phyloP scores from a whole-genome alignment of 2,797 vertebrate species.

The Scyliorhinus canicula region DNA sequence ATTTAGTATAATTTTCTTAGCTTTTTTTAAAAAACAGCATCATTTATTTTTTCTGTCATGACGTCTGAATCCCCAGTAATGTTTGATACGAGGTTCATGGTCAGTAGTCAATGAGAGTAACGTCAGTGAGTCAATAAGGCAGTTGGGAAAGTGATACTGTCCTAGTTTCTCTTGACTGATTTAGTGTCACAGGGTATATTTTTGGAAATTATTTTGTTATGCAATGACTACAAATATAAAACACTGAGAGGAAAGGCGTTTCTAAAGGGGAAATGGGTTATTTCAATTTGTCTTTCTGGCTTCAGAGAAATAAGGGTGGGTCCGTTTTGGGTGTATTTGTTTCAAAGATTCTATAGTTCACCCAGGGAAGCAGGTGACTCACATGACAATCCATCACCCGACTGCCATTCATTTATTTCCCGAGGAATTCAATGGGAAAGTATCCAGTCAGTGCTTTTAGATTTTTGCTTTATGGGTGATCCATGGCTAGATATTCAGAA shows the following conservation, averaged over 20 bases:
- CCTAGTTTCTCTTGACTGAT: neutral
- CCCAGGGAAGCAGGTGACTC: neutral
- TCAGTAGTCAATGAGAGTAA: neutral
- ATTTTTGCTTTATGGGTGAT: neutral
- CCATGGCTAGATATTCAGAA: neutral
- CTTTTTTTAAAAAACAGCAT: neutral
- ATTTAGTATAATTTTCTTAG: neutral
- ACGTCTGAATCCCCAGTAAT: neutral
- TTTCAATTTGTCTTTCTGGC: neutral
- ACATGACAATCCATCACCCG: neutral
- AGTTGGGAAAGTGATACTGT: slow-evolving; percentile 8
- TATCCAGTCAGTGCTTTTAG: neutral
- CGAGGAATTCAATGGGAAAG: neutral
- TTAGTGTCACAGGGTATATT: neutral
- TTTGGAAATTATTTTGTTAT: neutral
- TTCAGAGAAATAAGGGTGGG: neutral
- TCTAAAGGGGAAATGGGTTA: neutral
- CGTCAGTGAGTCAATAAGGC: neutral
- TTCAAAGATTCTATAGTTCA: neutral
- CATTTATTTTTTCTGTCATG: neutral
- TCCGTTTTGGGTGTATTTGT: neutral
- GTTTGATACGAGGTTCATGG: neutral
- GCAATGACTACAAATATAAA: neutral
- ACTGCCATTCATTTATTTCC: neutral
- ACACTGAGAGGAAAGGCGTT: neutral